phyloP scores from a whole-genome alignment of 2,888 invertebrate genomes.

The Tinea semifulvella region DNA sequence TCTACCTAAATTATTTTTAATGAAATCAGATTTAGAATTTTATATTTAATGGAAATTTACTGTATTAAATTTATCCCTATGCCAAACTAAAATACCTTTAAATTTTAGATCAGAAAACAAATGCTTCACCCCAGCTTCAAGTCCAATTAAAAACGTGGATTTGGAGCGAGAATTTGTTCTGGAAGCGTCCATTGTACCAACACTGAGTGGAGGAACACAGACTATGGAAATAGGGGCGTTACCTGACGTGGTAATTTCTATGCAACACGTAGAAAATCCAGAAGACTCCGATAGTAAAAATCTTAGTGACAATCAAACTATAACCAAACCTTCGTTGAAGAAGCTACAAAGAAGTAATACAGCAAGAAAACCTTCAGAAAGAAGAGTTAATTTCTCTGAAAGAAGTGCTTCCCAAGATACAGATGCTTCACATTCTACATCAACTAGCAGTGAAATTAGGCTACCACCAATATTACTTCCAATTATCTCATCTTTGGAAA shows the following conservation, averaged over 20 bases:
- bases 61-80: too few species aligned
- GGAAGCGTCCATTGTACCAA: slow-evolving; percentile 29
- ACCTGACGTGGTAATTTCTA: slow-evolving; percentile 38
- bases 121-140: slow-evolving; percentile 48
- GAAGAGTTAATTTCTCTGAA: slow-evolving; percentile 61
- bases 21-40: too few species aligned
- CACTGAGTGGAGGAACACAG: slow-evolving; percentile 31
- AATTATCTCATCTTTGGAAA: slow-evolving; percentile 71
- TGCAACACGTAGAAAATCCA: slow-evolving; percentile 34
- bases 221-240: slow-evolving; percentile 32
- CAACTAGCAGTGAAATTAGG: slow-evolving; percentile 68
- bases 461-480: slow-evolving; percentile 77
- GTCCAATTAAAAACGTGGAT: slow-evolving; percentile 37
- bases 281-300: slow-evolving; percentile 40
- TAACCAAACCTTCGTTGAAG: slow-evolving; percentile 30
- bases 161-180: slow-evolving; percentile 39
- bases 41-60: too few species aligned
- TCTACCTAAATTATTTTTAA: too few species aligned
- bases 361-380: slow-evolving; percentile 49
- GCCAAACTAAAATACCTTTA: too few species aligned
- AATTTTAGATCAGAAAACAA: slow-evolving; percentile 72
- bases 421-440: slow-evolving; percentile 68
- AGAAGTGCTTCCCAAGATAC: slow-evolving; percentile 70
- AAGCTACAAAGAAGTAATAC: slow-evolving; percentile 58
- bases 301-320: slow-evolving; percentile 32